A percentile compares a stretch with the other conserved stretches of the same genome.
phyloP scores from a whole-genome alignment of 2,888 invertebrate species.

The Ophion obscuratus region DNA sequence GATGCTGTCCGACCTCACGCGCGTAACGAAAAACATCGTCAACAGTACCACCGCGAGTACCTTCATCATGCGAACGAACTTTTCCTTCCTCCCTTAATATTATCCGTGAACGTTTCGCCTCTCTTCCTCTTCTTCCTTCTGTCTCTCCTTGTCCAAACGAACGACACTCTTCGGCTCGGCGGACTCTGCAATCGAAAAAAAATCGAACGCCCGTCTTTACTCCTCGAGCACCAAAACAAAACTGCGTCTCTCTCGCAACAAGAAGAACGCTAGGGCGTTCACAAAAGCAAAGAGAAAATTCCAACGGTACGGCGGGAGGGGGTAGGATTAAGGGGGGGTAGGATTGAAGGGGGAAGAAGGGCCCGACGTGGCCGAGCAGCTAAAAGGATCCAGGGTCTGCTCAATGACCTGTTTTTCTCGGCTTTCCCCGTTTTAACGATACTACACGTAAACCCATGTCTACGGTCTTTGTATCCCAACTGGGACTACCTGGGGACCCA shows the following conservation, averaged over 20 bases:
- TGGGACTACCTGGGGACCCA: constrained; percentile 5
- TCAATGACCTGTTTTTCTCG: not conserved
- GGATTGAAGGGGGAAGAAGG: too few relatives aligned
- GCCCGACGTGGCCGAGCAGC: not conserved
- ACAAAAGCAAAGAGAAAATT: not conserved
- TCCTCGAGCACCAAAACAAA: constrained; percentile 23
- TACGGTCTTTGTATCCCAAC: not conserved
- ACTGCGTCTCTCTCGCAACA: constrained; percentile 28
- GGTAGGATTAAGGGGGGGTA: not conserved
- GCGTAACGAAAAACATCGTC: constrained; percentile 22
- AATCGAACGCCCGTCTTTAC: constrained; percentile 18
- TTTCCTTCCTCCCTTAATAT: not conserved
- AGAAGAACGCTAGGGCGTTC: not conserved
- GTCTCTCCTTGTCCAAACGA: not conserved
- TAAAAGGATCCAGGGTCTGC: constrained; percentile 16
- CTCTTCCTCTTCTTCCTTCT: not conserved
- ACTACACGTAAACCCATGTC: not conserved
- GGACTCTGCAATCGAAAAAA: constrained; percentile 35
- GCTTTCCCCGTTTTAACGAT: not conserved
- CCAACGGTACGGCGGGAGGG: not conserved
- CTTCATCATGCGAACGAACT: constrained; percentile 38
- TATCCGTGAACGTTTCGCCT: not conserved
- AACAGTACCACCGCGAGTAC: constrained; percentile 15
- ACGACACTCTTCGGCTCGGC: not conserved
- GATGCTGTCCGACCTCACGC: not conserved